Conservation (phyloP, 2,797 vertebrate genomes). For the Cephalopachus bancanus region DNA sequence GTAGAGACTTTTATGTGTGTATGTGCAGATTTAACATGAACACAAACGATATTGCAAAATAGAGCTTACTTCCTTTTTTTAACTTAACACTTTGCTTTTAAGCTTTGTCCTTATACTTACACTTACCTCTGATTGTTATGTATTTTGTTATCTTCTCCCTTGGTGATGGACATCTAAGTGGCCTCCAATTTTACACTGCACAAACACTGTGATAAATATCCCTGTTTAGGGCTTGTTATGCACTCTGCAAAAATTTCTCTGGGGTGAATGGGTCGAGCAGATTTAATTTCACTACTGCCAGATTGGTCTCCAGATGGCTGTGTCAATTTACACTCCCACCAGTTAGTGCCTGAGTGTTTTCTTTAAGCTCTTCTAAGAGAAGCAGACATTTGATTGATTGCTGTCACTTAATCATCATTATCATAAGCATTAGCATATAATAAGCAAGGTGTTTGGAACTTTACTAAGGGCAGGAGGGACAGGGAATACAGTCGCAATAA, state of each 20-base stretch:
- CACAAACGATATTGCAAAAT: background rate
- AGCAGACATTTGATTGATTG: constrained; percentile 28
- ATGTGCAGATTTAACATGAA: background rate
- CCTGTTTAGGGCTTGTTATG: background rate
- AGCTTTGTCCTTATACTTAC: background rate
- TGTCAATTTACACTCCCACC: background rate
- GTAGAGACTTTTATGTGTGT: background rate
- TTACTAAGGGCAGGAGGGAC: background rate
- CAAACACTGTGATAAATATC: background rate
- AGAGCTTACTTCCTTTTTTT: background rate
- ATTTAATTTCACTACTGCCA: constrained; percentile 38
- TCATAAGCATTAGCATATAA: constrained; percentile 23
- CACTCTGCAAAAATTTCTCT: background rate
- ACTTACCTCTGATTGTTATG: background rate
- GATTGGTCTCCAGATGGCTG: background rate
- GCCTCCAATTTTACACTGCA: background rate
- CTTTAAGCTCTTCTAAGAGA: constrained; percentile 26
- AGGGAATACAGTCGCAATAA: constrained; percentile 10
- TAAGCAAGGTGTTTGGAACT: background rate
- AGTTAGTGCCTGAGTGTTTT: background rate
- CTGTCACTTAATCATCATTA: constrained; percentile 31
- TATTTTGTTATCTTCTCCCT: background rate
- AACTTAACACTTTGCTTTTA: constrained; percentile 24
- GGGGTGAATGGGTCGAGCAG: background rate
- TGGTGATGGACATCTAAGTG: background rate